Evolutionary conservation across 1,140 invertebrate species (phyloP), one percentile per base, ranked within the genome.

Genomic region (Callitettix versicolor): DNA sequence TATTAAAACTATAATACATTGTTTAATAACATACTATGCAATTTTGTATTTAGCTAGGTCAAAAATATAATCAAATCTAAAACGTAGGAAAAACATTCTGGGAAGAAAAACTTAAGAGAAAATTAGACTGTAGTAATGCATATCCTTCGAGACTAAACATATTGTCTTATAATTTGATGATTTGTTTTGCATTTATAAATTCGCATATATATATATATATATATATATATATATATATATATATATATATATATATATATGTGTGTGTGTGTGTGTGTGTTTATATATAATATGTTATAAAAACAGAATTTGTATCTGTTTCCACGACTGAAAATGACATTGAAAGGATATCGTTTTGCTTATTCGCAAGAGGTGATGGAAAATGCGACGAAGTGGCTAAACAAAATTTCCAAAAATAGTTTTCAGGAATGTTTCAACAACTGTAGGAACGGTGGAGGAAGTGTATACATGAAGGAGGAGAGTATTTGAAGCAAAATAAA

Each of bases 11-110:
- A 36, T 14, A n/a, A 3, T 47, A 34, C 20, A 24, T 33, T 20
- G n/a, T 14, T 53, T 24, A 43, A n/a, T n/a, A n/a, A 11, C 22
- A 49, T 48, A 46, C 36, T 30, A 47, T 15, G 21, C 14, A 57
- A 56, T 26, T 20, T 24, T n/a, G n/a, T n/a, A n/a, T 21, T 49
- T 49, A 7, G 17, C 11, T 43, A n/a, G 7, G 41, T 9, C 18
- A 11, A 9, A 9, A 43, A 7, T n/a, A 43, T 43, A 9, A 17
- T 6, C 18, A 7, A 43, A 18, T 11, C 18, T n/a, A 11, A 9
- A 17, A 43, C 7, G 7, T 7, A 6, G 7, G 17, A 43, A 18
- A 9, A 9, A 43, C 7, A 17, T 9, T 9, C 18, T 43, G 17
- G 7, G 7, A 18, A 9, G 7, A 11, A n/a, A 9, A 11, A 11